Percentiles rank a stretch among this genome's conserved stretches.
Evolutionary conservation across 2,797 vertebrate genomes (phyloP).

Genomic region (Spinus pinus): DNA sequence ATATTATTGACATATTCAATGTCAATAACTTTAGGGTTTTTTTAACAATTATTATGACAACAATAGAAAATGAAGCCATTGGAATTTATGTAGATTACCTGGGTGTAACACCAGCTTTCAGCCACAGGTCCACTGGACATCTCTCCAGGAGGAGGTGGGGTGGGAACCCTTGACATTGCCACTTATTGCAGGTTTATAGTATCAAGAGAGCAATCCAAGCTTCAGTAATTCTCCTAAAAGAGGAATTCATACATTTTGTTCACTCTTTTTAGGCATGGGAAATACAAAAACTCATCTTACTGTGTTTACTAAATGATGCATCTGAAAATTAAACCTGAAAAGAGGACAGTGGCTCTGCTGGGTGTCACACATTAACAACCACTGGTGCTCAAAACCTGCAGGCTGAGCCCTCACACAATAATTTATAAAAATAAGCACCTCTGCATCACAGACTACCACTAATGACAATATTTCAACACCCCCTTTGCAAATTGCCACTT

Average conservation of each 20-base stretch:
- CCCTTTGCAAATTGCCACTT: neutral
- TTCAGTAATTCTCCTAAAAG: constrained; percentile 70
- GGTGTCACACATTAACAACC: neutral
- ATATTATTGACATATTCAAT: neutral
- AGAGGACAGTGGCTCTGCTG: neutral
- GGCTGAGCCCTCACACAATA: neutral
- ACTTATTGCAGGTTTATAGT: constrained; percentile 70
- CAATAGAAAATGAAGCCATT: neutral
- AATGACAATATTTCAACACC: neutral
- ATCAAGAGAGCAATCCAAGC: constrained; percentile 64
- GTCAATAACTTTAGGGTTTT: neutral
- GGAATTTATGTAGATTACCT: constrained; percentile 77
- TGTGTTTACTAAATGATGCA: neutral
- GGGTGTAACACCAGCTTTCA: constrained; percentile 99
- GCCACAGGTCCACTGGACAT: constrained; percentile 95
- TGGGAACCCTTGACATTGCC: constrained; percentile 93
- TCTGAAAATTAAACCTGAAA: neutral
- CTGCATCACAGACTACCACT: neutral
- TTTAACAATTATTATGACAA: neutral
- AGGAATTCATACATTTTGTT: neutral
- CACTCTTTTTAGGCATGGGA: neutral
- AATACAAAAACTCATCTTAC: neutral
- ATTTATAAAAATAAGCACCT: neutral
- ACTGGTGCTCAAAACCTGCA: neutral
- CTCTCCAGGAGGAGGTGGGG: constrained; percentile 92